Conservation (phyloP, 2,113 vertebrate genomes). For the Variabilichromis moorii region DNA sequence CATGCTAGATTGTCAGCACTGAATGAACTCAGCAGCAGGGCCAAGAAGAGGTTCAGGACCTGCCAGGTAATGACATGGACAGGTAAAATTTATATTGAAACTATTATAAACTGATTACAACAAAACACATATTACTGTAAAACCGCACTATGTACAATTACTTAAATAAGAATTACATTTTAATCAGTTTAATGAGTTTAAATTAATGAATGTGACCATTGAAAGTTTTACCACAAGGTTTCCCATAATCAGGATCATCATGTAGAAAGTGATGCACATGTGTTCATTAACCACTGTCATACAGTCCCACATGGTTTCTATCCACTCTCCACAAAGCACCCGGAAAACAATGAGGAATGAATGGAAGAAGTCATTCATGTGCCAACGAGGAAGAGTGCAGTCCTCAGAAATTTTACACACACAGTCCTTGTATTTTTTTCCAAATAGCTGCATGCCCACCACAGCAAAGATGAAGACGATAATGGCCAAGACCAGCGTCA, state of each 20-base stretch:
- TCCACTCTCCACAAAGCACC: neutral
- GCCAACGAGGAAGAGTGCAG: conserved; percentile 84
- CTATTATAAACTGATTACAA: neutral
- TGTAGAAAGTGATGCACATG: conserved; percentile 92
- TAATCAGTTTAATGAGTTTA: neutral
- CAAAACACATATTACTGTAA: neutral
- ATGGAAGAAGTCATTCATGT: conserved; percentile 96
- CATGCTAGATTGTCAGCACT: conserved; percentile 90
- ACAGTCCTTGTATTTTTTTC: conserved; percentile 28
- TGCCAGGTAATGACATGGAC: conserved; percentile 38
- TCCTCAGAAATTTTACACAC: conserved; percentile 41
- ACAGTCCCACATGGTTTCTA: conserved; percentile 93
- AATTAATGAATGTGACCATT: conserved; percentile 9
- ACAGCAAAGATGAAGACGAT: conserved; percentile 99
- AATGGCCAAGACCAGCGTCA: conserved; percentile 93
- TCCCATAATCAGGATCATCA: conserved; percentile 98
- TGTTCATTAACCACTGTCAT: conserved; percentile 81
- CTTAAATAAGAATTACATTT: neutral
- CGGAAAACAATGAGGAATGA: conserved; percentile 93
- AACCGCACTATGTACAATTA: neutral
- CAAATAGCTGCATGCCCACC: conserved; percentile 96
- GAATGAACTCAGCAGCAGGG: conserved; percentile 95
- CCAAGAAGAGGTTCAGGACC: conserved; percentile 96
- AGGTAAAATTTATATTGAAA: neutral
- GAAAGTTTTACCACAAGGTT: conserved; percentile 86